Conservation (phyloP, 2,888 invertebrate genomes). For the Synergus laeviventris region DNA sequence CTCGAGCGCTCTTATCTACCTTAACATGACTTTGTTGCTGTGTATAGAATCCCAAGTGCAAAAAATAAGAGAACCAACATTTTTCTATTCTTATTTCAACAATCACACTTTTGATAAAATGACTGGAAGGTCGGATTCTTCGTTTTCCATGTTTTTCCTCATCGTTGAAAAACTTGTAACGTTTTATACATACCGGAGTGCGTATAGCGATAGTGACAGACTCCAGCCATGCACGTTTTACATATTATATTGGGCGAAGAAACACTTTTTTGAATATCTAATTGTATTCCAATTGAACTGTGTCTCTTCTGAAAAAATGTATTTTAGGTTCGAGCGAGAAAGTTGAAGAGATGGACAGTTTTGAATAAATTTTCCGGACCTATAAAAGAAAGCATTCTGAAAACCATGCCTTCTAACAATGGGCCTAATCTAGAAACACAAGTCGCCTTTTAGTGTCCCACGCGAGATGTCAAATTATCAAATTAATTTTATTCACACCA, state of each 20-base stretch:
- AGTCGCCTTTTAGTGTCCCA: constrained; percentile 59
- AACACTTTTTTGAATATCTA: too few relatives aligned
- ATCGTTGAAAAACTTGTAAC: not conserved
- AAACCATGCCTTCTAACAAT: constrained; percentile 40
- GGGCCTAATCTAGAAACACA: constrained; percentile 62
- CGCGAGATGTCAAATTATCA: constrained; percentile 48
- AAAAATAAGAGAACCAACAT: not conserved
- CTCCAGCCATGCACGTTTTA: too few relatives aligned
- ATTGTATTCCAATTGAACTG: too few relatives aligned
- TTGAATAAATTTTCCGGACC: too few relatives aligned
- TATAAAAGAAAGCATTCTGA: constrained; percentile 9
- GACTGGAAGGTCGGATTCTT: not conserved
- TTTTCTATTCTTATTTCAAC: not conserved
- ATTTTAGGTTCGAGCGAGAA: too few relatives aligned
- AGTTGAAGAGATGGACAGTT: too few relatives aligned
- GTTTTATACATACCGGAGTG: not conserved
- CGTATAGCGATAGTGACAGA: not conserved
- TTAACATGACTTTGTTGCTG: not conserved
- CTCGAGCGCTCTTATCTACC: not conserved
- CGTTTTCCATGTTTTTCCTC: not conserved
- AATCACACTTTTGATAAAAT: not conserved
- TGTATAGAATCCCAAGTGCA: not conserved
- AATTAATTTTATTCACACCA: constrained; percentile 67
- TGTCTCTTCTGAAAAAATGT: too few relatives aligned
- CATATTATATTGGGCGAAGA: too few relatives aligned